These are phyloP conservation scores for Orestias chungarensis DNA, from an alignment of 2,797 vertebrate species.

Conservation along the genomic window DNA sequence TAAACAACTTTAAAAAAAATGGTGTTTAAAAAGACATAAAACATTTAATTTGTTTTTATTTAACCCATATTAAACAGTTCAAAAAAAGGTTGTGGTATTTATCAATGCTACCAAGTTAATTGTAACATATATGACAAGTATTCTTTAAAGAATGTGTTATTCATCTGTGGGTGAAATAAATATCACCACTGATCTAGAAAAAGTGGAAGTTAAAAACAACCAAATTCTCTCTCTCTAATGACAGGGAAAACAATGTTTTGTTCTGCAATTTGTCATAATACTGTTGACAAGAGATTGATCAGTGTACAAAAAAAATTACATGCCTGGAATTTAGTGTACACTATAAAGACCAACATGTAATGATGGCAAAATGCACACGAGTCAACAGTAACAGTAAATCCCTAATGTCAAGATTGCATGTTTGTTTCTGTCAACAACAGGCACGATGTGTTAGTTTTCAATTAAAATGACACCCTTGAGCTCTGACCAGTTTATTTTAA, in stretches of 20 bases:
- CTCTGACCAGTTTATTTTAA: slow-evolving; percentile 12
- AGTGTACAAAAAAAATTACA: slow-evolving; percentile 41
- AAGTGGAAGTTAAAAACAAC: background rate
- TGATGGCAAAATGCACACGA: slow-evolving; percentile 3
- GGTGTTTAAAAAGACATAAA: background rate
- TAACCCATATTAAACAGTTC: background rate
- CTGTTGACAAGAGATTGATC: slow-evolving; percentile 60
- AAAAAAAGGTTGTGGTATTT: background rate
- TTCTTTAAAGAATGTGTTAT: background rate
- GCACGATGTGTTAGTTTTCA: slow-evolving; percentile 11
- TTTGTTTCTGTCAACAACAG: slow-evolving; percentile 18
- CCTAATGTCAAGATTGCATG: slow-evolving; percentile 11
- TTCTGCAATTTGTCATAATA: background rate
- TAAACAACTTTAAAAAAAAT: background rate
- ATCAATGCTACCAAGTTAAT: background rate
- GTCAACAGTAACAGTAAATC: slow-evolving; percentile 25
- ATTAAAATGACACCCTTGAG: slow-evolving; percentile 6
- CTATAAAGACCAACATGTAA: slow-evolving; percentile 19
- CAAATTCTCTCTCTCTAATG: background rate
- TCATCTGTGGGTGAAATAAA: background rate
- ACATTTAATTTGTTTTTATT: background rate
- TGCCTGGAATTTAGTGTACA: slow-evolving; percentile 34
- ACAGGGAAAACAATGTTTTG: background rate
- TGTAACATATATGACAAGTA: background rate
- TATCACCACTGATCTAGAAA: background rate